Conservation (phyloP, 1,140 invertebrate genomes). For the Brachionus koreanus region DNA sequence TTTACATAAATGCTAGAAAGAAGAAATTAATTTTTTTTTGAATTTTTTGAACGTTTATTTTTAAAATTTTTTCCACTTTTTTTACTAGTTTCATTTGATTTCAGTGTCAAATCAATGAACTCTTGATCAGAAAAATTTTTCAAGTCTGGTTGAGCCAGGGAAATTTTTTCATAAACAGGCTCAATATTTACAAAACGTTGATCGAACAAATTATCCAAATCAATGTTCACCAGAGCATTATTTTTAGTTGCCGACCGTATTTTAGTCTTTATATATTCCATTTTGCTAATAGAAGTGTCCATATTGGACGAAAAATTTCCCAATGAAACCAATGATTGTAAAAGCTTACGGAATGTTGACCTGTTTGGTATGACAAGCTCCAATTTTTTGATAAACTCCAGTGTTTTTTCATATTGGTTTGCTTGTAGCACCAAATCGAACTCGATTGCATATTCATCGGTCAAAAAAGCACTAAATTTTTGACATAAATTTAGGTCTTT, state of each 20-base stretch:
- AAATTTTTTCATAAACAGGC: constrained; percentile 4
- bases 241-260: neutral
- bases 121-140: neutral
- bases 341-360: neutral
- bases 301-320: neutral
- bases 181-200: neutral
- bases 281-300: neutral
- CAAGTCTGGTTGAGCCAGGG: neutral
- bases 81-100: neutral
- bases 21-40: neutral
- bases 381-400: neutral
- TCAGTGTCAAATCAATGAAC: neutral
- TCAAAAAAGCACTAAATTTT: constrained; percentile 27
- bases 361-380: neutral
- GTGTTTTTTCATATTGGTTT: neutral
- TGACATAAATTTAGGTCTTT: neutral
- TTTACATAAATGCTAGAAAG: too few relatives aligned
- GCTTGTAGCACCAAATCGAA: neutral
- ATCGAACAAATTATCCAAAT: constrained; percentile 26
- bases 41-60: neutral
- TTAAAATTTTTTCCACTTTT: neutral
- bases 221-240: constrained; percentile 1
- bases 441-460: neutral
- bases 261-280: constrained; percentile 6
- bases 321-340: neutral